phyloP scores from a whole-genome alignment of 2,888 invertebrate species.

The Drosophila kokeensis region DNA sequence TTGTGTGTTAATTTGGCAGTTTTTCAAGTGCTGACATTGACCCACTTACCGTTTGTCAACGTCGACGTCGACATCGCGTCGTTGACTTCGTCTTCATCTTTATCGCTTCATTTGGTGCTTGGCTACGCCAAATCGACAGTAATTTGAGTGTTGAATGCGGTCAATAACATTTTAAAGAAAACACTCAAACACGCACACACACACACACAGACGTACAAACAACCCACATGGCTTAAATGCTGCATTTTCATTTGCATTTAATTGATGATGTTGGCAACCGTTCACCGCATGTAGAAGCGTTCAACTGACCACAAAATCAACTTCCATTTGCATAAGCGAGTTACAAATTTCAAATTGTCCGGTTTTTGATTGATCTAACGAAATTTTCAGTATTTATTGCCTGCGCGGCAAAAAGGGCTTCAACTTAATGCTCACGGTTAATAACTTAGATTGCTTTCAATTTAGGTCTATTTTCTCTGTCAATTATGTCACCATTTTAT shows the following conservation, averaged over 20 bases:
- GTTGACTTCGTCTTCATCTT: constrained; percentile 48
- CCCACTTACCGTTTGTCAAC: constrained; percentile 73
- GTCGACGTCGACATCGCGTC: constrained; percentile 45
- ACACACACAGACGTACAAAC: neutral
- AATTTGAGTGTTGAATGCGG: constrained; percentile 66
- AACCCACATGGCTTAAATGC: constrained; percentile 10
- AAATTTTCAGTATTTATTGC: constrained; percentile 25
- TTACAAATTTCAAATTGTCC: constrained; percentile 23
- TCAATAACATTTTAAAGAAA: constrained; percentile 62
- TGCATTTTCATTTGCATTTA: constrained; percentile 31
- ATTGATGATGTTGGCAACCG: constrained; percentile 16
- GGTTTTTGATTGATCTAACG: constrained; percentile 21
- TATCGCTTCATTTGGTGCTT: constrained; percentile 58
- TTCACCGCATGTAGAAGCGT: neutral
- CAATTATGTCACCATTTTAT: neutral
- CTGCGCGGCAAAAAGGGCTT: neutral
- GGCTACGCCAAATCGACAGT: constrained; percentile 39
- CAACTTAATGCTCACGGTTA: neutral
- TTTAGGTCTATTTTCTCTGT: neutral
- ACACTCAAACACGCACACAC: neutral
- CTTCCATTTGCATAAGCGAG: constrained; percentile 59
- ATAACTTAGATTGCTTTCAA: neutral
- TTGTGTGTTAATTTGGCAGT: constrained; percentile 74
- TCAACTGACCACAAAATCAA: constrained; percentile 13
- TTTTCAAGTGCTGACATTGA: constrained; percentile 81